These are phyloP conservation scores for Scaptomyza montana DNA, from an alignment of 1,140 invertebrate species.

Conservation along the genomic window DNA sequence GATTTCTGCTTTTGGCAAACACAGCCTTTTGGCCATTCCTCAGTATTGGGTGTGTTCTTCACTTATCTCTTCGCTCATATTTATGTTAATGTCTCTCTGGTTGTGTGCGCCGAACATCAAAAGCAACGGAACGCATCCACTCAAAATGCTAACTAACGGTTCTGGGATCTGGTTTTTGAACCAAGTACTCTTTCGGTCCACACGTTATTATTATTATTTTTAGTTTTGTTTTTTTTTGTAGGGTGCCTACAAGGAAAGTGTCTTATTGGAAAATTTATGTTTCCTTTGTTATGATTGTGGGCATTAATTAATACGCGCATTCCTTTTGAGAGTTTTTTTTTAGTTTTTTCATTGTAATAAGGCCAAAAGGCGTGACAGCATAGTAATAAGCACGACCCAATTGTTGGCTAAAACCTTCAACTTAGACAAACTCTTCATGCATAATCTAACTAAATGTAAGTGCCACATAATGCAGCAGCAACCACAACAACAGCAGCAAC, in stretches of 20 bases:
- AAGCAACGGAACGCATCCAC: constrained; percentile 50
- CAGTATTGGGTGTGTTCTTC: constrained; percentile 66
- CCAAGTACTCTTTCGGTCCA: background rate
- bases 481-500: constrained; percentile 17
- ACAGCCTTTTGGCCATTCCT: constrained; percentile 42
- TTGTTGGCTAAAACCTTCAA: background rate
- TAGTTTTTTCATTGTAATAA: background rate
- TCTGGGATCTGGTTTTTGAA: constrained; percentile 17
- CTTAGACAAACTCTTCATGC: constrained; percentile 1
- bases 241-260: constrained; percentile 58
- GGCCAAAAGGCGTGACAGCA: constrained; percentile 12
- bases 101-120: constrained; percentile 69
- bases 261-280: constrained; percentile 74
- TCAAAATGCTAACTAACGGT: constrained; percentile 69
- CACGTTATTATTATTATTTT: constrained; percentile 15
- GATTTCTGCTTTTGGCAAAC: constrained; percentile 28
- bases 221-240: background rate
- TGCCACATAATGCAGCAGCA: constrained; percentile 5
- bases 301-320: constrained; percentile 68
- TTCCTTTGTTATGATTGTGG: constrained; percentile 66
- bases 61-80: constrained; percentile 76
- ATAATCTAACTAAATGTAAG: constrained; percentile 10
- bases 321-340: background rate
- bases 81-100: constrained; percentile 69
- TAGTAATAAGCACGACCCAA: background rate